Conservation (phyloP, 2,888 invertebrate species). For the Drosophila cracens region DNA sequence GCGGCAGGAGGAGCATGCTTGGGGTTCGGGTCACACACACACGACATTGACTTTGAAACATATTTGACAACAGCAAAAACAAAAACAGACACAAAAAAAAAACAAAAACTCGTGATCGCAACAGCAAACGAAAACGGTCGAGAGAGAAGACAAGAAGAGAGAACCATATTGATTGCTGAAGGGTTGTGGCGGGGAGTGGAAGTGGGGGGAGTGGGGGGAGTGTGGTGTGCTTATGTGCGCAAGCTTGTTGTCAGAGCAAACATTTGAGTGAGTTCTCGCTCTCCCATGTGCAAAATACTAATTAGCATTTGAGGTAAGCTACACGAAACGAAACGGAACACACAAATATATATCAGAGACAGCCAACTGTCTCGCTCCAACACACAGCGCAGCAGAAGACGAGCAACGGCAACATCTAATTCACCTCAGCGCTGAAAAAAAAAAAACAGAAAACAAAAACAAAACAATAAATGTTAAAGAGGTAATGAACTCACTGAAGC, state of each 20-base stretch:
- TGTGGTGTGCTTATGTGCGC: background rate
- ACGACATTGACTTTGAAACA: conserved; percentile 83
- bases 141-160: background rate
- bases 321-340: conserved; percentile 25
- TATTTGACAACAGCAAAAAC: conserved; percentile 71
- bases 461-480: conserved; percentile 34
- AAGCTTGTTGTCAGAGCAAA: conserved; percentile 53
- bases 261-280: conserved; percentile 55
- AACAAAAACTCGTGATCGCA: conserved; percentile 47
- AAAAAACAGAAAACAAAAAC: background rate
- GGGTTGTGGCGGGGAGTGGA: background rate
- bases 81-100: conserved; percentile 9
- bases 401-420: conserved; percentile 48
- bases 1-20: conserved; percentile 19
- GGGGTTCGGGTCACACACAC: conserved; percentile 52
- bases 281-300: conserved; percentile 37
- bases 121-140: conserved; percentile 9
- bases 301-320: conserved; percentile 63
- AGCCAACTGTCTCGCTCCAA: conserved; percentile 21
- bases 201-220: background rate
- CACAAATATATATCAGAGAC: conserved; percentile 17
- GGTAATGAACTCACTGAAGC: conserved; percentile 58
- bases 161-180: background rate
- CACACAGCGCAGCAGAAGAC: conserved; percentile 20
- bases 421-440: conserved; percentile 58